phyloP scores from a whole-genome alignment of 2,797 vertebrate genomes.

The Margarornis squamiger region DNA sequence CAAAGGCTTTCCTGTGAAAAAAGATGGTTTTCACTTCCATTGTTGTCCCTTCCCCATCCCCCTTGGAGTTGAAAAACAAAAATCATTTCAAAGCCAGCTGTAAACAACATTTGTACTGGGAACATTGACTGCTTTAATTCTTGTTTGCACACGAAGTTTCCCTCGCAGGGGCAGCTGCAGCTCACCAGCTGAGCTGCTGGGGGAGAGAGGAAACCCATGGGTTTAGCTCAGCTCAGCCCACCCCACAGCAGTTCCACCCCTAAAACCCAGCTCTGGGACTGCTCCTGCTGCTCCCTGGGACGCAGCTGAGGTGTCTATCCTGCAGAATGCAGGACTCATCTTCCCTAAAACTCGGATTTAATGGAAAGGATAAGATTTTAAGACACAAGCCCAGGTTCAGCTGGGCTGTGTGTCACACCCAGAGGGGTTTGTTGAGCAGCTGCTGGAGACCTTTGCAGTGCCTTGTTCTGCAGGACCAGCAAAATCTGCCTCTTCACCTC shows the following conservation, averaged over 20 bases:
- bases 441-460: background rate
- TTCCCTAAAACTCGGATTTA: rapidly evolving
- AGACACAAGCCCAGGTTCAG: background rate
- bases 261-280: background rate
- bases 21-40: background rate
- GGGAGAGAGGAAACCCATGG: background rate
- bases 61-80: background rate
- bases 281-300: background rate
- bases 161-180: background rate
- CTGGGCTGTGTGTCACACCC: rapidly evolving
- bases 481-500: background rate
- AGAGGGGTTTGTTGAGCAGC: background rate
- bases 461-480: background rate
- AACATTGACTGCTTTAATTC: constrained; percentile 43
- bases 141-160: constrained; percentile 22
- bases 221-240: background rate
- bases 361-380: rapidly evolving
- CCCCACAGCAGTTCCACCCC: background rate
- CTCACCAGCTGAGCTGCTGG: background rate
- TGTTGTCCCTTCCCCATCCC: background rate
- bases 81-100: background rate
- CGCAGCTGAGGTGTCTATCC: rapidly evolving
- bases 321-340: rapidly evolving
- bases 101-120: background rate
- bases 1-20: background rate